phyloP scores from a whole-genome alignment of 2,888 invertebrate species.

The Odontomyia ornata region DNA sequence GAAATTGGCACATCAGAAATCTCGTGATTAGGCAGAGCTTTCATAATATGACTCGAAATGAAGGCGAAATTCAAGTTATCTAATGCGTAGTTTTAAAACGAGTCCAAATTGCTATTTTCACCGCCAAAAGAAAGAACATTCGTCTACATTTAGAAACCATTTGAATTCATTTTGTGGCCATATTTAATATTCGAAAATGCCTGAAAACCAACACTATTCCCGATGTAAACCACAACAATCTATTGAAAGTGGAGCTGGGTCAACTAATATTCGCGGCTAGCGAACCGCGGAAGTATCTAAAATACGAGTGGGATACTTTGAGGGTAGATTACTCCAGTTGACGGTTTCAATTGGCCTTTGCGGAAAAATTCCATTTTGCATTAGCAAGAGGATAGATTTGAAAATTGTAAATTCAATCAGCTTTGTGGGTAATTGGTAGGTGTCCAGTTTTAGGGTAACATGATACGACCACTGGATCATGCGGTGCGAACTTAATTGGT shows the following conservation, averaged over 20 bases:
- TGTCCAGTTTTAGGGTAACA: neutral
- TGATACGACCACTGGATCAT: neutral
- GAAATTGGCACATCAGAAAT: neutral
- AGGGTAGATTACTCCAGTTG: neutral
- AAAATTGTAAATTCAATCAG: slow-evolving; percentile 28
- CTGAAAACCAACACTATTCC: neutral
- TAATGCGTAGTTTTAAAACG: neutral
- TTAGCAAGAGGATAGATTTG: neutral
- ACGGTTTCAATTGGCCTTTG: neutral
- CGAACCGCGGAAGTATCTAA: slow-evolving; percentile 22
- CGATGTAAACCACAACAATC: neutral
- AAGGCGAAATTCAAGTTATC: neutral
- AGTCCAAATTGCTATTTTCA: neutral
- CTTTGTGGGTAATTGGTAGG: slow-evolving; percentile 10
- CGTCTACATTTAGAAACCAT: neutral
- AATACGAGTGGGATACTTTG: neutral
- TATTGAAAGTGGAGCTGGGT: neutral
- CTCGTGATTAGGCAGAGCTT: neutral
- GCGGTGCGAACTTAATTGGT: slow-evolving; percentile 3
- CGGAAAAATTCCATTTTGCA: neutral
- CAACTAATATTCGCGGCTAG: slow-evolving; percentile 24
- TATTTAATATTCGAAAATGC: neutral
- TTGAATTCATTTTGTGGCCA: neutral
- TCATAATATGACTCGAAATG: neutral
- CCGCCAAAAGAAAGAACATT: neutral